Evolutionary conservation across 2,888 invertebrate genomes (phyloP), one percentile per base, ranked within the genome.

Genomic region (Parascotia fuliginaria): DNA sequence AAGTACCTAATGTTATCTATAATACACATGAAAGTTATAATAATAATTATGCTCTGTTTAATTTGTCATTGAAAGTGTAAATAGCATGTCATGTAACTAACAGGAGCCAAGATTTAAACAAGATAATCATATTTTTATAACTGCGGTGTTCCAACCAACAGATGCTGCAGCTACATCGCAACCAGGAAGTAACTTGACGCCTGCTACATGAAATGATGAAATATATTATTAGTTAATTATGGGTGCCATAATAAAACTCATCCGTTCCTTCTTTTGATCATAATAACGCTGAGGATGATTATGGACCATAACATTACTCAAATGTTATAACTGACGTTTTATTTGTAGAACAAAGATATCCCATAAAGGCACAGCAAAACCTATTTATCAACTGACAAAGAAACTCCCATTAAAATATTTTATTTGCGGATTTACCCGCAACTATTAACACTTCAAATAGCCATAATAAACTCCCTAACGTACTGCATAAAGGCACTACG

Each of bases 241-340:
- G 65, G 65, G 75, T 70, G 77, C 70, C 64, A 69, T 72, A 80
- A 83, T 78, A 81, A 83, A 83, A 75, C 71, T 70, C 75, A 66
- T 79, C 73, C 76, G 75, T 70, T 70, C 57, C 57, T 65, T 77
- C 77, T 77, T 83, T 84, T 84, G 81, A 85, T 84, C 79, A 75
- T 64, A 59, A 64, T 52, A 38, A 55, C 44, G 22, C 38, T 60
- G 27, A 41, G 43, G 38, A 47, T 47, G 3, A 59, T 52, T 42
- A 44, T 39, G 31, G 19, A 36, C 49, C 28, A 13, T 41, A 38
- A 31, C 16, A 29, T 12, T 16, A 28, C 15, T 32, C n/a, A 32
- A 27, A 42, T 51, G 42, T 28, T 48, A 22, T 6, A 13, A 29
- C 11, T 49, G 32, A 33, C 34, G 12, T 13, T 29, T 29, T 11